Evolutionary conservation across 2,113 vertebrate species (phyloP).

Genomic region (Cyrtonyx montezumae): DNA sequence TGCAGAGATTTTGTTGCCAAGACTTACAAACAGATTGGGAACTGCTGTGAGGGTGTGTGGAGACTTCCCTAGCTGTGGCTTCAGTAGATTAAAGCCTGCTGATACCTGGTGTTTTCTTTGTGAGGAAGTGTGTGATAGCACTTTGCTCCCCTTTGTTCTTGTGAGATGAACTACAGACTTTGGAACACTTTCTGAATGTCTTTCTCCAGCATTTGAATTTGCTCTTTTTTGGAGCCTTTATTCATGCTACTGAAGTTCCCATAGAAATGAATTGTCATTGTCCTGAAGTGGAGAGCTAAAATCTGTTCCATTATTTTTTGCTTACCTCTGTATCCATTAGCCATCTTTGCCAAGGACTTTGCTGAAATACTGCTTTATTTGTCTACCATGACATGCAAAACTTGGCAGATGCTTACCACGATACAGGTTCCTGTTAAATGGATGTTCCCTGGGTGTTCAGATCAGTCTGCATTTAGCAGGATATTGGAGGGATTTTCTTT

Average conservation of each 20-base stretch:
- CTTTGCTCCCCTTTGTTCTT: not conserved
- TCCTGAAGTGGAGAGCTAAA: not conserved
- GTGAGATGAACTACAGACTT: not conserved
- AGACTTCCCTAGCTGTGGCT: not conserved
- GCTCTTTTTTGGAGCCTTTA: not conserved
- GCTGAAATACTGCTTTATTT: not conserved
- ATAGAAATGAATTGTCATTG: not conserved
- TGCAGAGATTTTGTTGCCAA: not conserved
- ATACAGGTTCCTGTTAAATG: accelerated
- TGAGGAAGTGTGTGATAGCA: not conserved
- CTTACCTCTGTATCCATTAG: not conserved
- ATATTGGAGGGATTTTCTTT: not conserved
- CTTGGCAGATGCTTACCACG: not conserved
- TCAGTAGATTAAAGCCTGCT: not conserved
- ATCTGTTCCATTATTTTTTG: not conserved
- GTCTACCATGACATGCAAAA: not conserved
- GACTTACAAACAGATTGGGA: not conserved
- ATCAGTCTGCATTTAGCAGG: not conserved
- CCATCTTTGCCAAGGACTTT: not conserved
- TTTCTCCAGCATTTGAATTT: not conserved
- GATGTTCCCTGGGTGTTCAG: not conserved
- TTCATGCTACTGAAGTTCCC: not conserved
- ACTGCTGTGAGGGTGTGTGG: not conserved
- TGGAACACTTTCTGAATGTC: not conserved
- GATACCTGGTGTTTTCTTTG: not conserved